Evolutionary conservation across 2,888 invertebrate genomes (phyloP), one percentile per base, ranked within the genome.

Genomic region (Tiliacea aurago): DNA sequence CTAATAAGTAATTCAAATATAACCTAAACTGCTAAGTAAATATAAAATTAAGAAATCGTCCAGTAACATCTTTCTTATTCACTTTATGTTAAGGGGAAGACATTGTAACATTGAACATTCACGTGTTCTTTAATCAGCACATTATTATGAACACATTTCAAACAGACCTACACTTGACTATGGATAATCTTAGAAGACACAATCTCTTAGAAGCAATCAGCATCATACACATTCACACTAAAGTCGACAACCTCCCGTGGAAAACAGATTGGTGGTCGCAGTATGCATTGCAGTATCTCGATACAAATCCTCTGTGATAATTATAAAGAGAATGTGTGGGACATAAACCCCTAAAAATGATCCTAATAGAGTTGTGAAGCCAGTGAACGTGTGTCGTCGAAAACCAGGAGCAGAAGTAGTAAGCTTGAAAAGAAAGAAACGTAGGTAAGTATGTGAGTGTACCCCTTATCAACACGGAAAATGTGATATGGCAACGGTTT

Each of bases 391-490:
- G 9, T 64, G 23, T 10, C 47, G 0, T 23, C 15, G 23, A 28
- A 20, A 41, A 15, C 15, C 58, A 28, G 43, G 20, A 13, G n/a
- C 20, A 71, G 47, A 11, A 7, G 3, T 9, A 0, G 15, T 49
- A 5, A 11, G 37, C 15, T 28, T 65, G 0, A 11, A 15, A 28
- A 1, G 2, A 49, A 64, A n/a, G 1, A 33, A n/a, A 56, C 28
- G 3, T 28, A 28, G 33, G 64, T 73, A 56, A 73, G 73, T 72
- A 53, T 55, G 45, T 70, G 71, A 28, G 45, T 72, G 53, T 53
- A 43, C 18, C 41, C 28, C 2, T 45, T 28, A 20, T 13, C 7
- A 62, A 20, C 18, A 28, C 23, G 6, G 18, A 18, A 55, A 9
- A 55, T 55, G 0, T 28, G 4, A 55, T 55, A 55, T 4, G 9